Evolutionary conservation across 2,888 invertebrate genomes (phyloP).

Genomic region (Chloroclystis v-ata): DNA sequence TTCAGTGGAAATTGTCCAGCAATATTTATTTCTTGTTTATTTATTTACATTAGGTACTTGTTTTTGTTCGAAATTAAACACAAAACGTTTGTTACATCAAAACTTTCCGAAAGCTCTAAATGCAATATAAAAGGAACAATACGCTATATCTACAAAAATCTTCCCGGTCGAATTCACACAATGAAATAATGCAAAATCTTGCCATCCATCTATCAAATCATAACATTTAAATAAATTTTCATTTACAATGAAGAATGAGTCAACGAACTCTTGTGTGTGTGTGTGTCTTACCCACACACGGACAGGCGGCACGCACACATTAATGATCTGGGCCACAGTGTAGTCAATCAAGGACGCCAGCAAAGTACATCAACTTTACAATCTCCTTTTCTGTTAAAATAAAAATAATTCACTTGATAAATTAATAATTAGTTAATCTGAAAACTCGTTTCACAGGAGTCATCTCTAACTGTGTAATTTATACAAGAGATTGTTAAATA

Average conservation of each 20-base stretch:
- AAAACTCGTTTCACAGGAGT: too few species aligned
- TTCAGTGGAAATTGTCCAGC: too few species aligned
- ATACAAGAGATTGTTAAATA: too few species aligned
- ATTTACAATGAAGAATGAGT: constrained; percentile 69
- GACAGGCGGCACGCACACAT: constrained; percentile 8
- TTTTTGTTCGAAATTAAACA: too few species aligned
- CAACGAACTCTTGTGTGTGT: constrained; percentile 56
- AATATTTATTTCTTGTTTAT: too few species aligned
- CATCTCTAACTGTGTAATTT: too few species aligned
- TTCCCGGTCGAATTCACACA: constrained; percentile 13
- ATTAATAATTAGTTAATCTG: too few species aligned
- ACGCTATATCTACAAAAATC: constrained; percentile 9
- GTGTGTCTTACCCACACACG: constrained; percentile 49
- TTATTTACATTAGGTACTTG: too few species aligned
- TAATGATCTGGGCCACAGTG: constrained; percentile 30
- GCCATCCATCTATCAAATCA: constrained; percentile 59
- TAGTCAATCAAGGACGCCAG: constrained; percentile 26
- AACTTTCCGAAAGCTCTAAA: too few species aligned
- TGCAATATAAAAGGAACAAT: constrained; percentile 7
- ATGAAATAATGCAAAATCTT: constrained; percentile 41
- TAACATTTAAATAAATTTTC: constrained; percentile 71
- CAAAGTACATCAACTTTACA: neutral
- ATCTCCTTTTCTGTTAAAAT: too few species aligned
- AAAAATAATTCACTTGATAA: too few species aligned
- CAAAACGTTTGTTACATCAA: too few species aligned